Evolutionary conservation across 2,113 vertebrate genomes (phyloP).

Genomic region (Siniperca chuatsi): DNA sequence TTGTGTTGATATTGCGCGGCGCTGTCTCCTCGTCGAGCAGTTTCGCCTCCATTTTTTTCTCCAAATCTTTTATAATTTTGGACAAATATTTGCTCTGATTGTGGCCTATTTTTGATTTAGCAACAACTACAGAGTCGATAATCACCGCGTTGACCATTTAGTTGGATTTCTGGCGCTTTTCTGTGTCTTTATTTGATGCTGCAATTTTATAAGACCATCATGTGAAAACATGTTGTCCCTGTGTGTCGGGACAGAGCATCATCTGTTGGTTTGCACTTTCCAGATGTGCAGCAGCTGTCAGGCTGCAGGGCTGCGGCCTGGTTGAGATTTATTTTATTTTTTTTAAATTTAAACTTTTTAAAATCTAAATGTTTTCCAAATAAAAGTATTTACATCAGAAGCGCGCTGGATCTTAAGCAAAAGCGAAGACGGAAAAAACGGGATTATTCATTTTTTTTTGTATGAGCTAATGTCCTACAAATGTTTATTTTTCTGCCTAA

Average conservation of each 20-base stretch:
- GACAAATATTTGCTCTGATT: not conserved
- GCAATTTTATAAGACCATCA: not conserved
- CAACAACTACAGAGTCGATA: not conserved
- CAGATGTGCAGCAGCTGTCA: constrained; percentile 13
- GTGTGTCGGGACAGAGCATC: not conserved
- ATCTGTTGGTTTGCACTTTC: not conserved
- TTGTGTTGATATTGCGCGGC: not conserved
- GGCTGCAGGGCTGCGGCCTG: constrained; percentile 52
- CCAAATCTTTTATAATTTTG: not conserved
- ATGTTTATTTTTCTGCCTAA: not conserved
- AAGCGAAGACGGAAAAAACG: not conserved
- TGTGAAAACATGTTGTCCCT: not conserved
- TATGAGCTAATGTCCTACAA: not conserved
- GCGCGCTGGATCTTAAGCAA: not conserved
- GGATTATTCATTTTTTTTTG: not conserved
- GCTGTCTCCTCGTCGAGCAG: not conserved
- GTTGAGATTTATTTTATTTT: too few species aligned
- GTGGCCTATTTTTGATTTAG: not conserved
- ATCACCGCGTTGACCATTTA: not conserved
- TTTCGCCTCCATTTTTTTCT: not conserved
- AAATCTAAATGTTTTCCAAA: not conserved
- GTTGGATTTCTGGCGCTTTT: not conserved
- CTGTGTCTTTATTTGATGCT: not conserved
- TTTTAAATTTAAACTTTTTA: not conserved
- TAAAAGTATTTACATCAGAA: too few species aligned